Evolutionary conservation across 1,140 invertebrate species (phyloP), one percentile per base, ranked within the genome.

Genomic region (Sinella curviseta): DNA sequence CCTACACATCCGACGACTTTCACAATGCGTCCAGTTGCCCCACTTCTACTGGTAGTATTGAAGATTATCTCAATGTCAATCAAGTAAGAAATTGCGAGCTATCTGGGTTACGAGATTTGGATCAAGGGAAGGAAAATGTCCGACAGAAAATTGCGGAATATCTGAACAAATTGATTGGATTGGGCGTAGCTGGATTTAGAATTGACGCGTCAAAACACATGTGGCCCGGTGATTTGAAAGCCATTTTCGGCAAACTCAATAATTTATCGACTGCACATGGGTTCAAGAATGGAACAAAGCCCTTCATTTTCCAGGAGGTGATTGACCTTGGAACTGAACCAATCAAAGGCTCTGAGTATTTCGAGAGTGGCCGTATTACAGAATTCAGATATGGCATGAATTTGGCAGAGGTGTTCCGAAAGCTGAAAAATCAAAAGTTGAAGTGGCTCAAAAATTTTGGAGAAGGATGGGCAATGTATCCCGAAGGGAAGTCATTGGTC

Each of bases 381-480:
- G 90, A 91, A 78, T 91, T 91, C 84, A 89, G 87, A 57, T 91
- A 88, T 81, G 89, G 90, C n/a, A 83, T 81, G 70, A 81, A 85
- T 39, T 74, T 88, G 26, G 86, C 85, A 20, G 82, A 87, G 60
- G 85, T 84, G 33, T 86, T 87, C 80, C 67, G 85, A 14, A 60
- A 60, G 24, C 82, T 84, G 65, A 81, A 84, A 31, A 84, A 87
- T 78, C 57, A 60, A 26, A 28, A 20, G 4, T 54, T 81, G 24
- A 54, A 36, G 14, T 75, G 28, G 12, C 77, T 81, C 4, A 20
- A 17, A 0, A 81, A 81, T 31, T 81, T 67, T 55, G 80, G 80
- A 77, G 55, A 36, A 76, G 85, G 78, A 24, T 89, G 88, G 88
- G 86, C 85, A 30, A 84, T 89, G 80, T 77, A 86, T 4, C 75